A percentile compares a stretch with the other conserved stretches of the same genome.
Conservation (phyloP, 1,140 invertebrate species). For the honey bee (Apis mellifera) region Amel_HAv3.1 CM009931.2:18514001-18514500, state of each 20-base stretch:
- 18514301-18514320: slow-evolving; percentile 17
- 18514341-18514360: neutral
- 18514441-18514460: neutral
- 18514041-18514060: neutral
- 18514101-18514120: neutral
- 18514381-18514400: neutral
- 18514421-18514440: slow-evolving; percentile 12
- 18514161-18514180: slow-evolving; percentile 6
- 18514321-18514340: slow-evolving; percentile 14
- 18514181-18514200: neutral
- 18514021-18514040: neutral
- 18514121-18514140: neutral
- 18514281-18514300: neutral
- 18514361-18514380: neutral
- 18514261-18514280: slow-evolving; percentile 8
- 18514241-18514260: neutral
- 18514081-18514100: too few species aligned
- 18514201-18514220: neutral
- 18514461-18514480: neutral
- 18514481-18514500: neutral
- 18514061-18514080: neutral
- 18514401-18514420: neutral
- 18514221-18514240: neutral
- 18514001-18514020: neutral
- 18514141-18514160: neutral